A percentile compares a stretch with the other conserved stretches of the same genome.
phyloP scores from a whole-genome alignment of 2,113 vertebrate species.

The cat (Felis catus) region DNA sequence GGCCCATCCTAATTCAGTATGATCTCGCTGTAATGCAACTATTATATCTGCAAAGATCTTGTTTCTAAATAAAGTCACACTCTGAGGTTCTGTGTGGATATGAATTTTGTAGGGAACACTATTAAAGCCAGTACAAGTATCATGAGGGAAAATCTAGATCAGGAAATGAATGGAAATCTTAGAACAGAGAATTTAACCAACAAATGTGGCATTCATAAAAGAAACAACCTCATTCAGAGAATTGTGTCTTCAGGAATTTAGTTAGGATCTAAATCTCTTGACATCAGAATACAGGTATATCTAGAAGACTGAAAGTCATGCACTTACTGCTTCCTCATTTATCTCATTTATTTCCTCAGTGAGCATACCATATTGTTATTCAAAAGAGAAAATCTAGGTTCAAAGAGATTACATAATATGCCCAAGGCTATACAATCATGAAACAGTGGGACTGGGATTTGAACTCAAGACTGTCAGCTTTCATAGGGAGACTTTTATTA shows the following conservation, averaged over 20 bases:
- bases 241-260: background rate
- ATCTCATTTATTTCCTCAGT: background rate
- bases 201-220: background rate
- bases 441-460: background rate
- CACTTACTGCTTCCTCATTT: background rate
- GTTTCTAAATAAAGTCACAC: background rate
- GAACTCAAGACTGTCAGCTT: background rate
- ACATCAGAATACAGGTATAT: background rate
- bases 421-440: background rate
- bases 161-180: background rate
- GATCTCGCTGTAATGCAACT: background rate
- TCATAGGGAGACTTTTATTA: background rate
- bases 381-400: slow-evolving; percentile 32
- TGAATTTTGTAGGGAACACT: background rate
- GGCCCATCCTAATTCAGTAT: background rate
- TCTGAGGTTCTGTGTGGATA: background rate
- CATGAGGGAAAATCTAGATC: background rate
- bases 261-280: background rate
- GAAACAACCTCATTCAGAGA: background rate
- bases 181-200: slow-evolving; percentile 32
- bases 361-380: background rate
- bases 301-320: background rate
- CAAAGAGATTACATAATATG: background rate
- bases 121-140: background rate
- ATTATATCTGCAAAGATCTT: background rate